A percentile compares a stretch with the other conserved stretches of the same genome.
Conservation (phyloP, 2,888 invertebrate species). For the Cephus pulcher region DNA sequence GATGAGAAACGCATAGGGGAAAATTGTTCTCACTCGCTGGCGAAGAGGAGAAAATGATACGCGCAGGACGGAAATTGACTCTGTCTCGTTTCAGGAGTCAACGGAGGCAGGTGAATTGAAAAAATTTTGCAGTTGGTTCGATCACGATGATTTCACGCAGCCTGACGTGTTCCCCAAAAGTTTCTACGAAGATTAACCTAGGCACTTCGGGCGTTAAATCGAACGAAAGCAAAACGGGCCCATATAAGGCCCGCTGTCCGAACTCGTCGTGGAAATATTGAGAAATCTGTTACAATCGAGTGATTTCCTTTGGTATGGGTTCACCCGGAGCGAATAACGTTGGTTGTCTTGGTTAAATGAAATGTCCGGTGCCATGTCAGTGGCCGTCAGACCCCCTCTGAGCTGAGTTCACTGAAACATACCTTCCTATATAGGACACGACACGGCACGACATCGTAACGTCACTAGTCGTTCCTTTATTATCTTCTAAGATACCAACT, state of each 20-base stretch:
- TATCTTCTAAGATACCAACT: constrained; percentile 29
- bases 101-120: neutral
- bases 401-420: constrained; percentile 29
- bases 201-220: neutral
- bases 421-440: constrained; percentile 39
- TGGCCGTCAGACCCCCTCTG: constrained; percentile 47
- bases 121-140: neutral
- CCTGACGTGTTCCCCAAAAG: neutral
- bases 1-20: neutral
- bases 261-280: constrained; percentile 39
- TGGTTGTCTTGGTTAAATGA: constrained; percentile 43
- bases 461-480: constrained; percentile 40
- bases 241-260: constrained; percentile 14
- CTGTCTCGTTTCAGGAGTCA: neutral
- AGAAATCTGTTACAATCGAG: constrained; percentile 43
- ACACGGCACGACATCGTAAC: constrained; percentile 33
- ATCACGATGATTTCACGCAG: neutral
- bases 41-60: neutral
- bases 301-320: constrained; percentile 17
- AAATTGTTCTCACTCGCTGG: neutral
- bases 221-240: constrained; percentile 10
- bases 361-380: constrained; percentile 45
- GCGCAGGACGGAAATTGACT: neutral
- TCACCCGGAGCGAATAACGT: constrained; percentile 14
- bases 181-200: neutral